phyloP scores from a whole-genome alignment of 2,888 invertebrate species.

The Agrochola macilenta region DNA sequence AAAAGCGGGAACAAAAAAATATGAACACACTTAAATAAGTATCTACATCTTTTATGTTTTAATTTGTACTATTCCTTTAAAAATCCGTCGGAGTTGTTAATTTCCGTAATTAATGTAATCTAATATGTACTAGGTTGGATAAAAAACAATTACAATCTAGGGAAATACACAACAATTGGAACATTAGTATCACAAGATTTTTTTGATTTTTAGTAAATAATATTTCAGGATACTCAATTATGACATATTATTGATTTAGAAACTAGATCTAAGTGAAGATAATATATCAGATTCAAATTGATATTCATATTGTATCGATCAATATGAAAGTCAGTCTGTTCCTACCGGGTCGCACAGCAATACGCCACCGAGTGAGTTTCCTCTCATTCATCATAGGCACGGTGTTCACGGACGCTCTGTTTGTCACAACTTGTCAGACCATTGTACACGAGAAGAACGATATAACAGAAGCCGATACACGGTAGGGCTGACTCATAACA shows the following conservation, averaged over 20 bases:
- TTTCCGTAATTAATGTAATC: background rate
- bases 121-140: background rate
- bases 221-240: background rate
- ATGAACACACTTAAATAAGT: background rate
- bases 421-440: conserved; percentile 49
- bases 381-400: conserved; percentile 24
- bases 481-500: conserved; percentile 19
- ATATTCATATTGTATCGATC: conserved; percentile 3
- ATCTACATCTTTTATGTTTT: background rate
- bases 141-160: background rate
- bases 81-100: background rate
- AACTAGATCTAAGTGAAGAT: conserved; percentile 3
- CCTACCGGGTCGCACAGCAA: background rate
- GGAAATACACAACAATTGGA: background rate
- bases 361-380: background rate
- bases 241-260: background rate
- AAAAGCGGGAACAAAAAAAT: background rate
- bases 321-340: conserved; percentile 7
- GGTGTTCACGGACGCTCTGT: conserved; percentile 8
- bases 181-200: background rate
- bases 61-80: background rate
- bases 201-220: background rate
- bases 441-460: conserved; percentile 7
- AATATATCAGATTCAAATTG: background rate
- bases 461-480: background rate